Evolutionary conservation across 1,140 invertebrate species (phyloP), one percentile per base, ranked within the genome.

Genomic region (Drosophila repleta): DNA sequence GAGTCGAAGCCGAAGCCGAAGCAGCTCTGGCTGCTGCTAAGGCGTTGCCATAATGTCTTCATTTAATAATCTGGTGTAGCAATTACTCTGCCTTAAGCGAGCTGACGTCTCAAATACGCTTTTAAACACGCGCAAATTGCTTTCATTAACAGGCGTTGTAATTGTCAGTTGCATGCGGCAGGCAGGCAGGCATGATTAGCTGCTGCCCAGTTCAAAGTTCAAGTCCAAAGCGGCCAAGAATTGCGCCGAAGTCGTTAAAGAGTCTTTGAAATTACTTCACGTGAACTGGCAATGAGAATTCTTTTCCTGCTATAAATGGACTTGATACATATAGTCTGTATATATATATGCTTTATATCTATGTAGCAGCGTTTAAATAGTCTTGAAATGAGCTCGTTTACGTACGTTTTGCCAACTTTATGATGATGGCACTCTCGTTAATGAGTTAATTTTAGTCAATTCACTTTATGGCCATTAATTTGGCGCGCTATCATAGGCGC

Each of bases 1-100:
- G 10, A 11, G 72, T 37, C 13, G 15, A 15, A 53, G 35, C 56
- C 66, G n/a, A n/a, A n/a, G n/a, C n/a, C n/a, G n/a, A n/a, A n/a
- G n/a, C n/a, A n/a, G 13, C 15, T n/a, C 35, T n/a, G 39, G 24
- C 24, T 6, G 48, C 26, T 43, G 37, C 35, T 4, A 52, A 85
- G 81, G 69, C 65, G 74, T 80, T 69, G 69, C 64, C 55, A 65
- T 71, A 85, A 85, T 87, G 81, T 85, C 82, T 85, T 87, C 78
- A 85, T 85, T 85, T 80, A 68, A 71, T 74, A 87, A 85, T 81
- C 81, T 68, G 82, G 74, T 58, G 73, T 73, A 66, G 61, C 58
- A 65, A 77, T 77, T 69, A 52, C 65, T 18, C 41, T 61, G 64
- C 43, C 64, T 56, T 57, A 66, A 46, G 46, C 56, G 35, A 61